Evolutionary conservation across 2,888 invertebrate species (phyloP), one percentile per base, ranked within the genome.

Genomic region (Ephialtes manifestator): DNA sequence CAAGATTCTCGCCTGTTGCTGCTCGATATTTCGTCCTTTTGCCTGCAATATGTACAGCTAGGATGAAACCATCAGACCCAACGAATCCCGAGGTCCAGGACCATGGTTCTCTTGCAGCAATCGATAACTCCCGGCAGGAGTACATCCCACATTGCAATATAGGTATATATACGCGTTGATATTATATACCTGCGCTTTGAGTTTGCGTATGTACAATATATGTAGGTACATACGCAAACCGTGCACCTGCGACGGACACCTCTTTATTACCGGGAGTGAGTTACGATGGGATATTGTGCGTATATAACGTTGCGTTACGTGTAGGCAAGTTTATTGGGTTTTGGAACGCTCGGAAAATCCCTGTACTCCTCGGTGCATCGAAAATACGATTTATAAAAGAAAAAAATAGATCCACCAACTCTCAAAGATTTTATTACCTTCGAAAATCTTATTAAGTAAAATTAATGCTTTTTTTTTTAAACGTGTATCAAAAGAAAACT

Each of bases 181-280:
- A 76, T 84, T 71, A 65, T 76, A 65, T 76, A 76, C 53, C 46
- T 46, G 48, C 43, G 60, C 53, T 76, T 55, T 63, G 63, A 55
- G 46, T 46, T 77, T 76, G 63, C 65, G 82, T 72, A 72, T 55
- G 63, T 46, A 65, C 55, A 20, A 74, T 77, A 55, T 53, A 71
- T 71, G 53, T 55, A 53, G 28, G 80, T 71, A 70, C 81, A 86
- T 86, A 83, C 76, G 85, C 76, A 78, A 78, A 86, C 60, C 46
- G 77, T 76, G 81, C 86, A 88, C 87, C 87, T 88, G 87, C 82
- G 85, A 78, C 85, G 84, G 85, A 84, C 83, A 85, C 72, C 81
- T 78, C 81, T 88, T 87, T 86, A 88, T 82, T 85, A 74, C 87
- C 18, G 35, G 70, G 55, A 53, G 80, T 84, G 85, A 87, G 81